These are phyloP conservation scores for Pica pica DNA, from an alignment of 2,113 vertebrate species.

Conservation along the genomic window DNA sequence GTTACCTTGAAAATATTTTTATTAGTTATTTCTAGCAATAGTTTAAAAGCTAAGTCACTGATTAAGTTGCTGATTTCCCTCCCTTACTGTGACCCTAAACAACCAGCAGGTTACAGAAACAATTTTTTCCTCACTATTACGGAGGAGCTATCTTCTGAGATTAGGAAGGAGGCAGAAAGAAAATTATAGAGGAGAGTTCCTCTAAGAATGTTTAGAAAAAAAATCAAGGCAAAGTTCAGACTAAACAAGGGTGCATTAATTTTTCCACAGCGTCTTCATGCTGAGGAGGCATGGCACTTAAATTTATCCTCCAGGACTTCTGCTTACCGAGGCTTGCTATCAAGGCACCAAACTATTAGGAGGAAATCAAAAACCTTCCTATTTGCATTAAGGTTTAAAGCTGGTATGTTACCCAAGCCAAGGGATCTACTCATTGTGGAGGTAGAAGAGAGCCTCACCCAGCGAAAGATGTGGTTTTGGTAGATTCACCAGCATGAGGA, in stretches of 20 bases:
- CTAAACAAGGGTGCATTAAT: background rate
- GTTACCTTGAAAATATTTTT: background rate
- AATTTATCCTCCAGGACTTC: background rate
- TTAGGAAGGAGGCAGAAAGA: background rate
- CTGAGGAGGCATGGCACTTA: background rate
- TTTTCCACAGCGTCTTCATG: background rate
- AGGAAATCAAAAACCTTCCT: background rate
- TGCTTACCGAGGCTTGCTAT: background rate
- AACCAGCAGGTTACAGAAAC: background rate
- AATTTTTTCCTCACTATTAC: background rate
- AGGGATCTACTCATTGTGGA: background rate
- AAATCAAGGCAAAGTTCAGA: slow-evolving; percentile 11
- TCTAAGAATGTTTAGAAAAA: background rate
- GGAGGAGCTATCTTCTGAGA: background rate
- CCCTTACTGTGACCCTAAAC: background rate
- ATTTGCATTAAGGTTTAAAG: background rate
- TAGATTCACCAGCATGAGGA: background rate
- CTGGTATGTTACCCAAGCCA: background rate
- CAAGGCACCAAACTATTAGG: background rate
- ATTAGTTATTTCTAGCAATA: background rate
- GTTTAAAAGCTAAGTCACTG: background rate
- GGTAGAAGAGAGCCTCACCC: background rate
- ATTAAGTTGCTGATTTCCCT: background rate
- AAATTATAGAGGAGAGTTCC: background rate
- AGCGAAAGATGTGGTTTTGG: background rate